phyloP scores from a whole-genome alignment of 2,797 vertebrate genomes.

The Menidia menidia region DNA sequence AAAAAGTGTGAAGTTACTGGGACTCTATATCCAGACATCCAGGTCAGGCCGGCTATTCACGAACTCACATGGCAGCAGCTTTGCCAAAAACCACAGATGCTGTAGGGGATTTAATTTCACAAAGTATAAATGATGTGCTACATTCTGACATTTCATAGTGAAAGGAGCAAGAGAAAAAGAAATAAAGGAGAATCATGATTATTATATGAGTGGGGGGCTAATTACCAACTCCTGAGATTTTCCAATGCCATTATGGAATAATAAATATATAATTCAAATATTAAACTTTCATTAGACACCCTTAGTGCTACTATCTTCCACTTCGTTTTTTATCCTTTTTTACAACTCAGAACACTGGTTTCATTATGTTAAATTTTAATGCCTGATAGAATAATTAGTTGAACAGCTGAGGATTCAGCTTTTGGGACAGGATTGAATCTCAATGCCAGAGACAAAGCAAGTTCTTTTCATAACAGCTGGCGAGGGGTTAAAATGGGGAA shows the following conservation, averaged over 20 bases:
- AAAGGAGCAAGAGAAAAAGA: conserved; percentile 24
- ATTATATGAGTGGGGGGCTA: conserved; percentile 54
- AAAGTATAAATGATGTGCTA: conserved; percentile 50
- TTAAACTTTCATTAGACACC: conserved; percentile 68
- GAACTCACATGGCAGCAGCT: conserved; percentile 1
- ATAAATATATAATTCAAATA: conserved; percentile 76
- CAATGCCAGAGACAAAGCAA: conserved; percentile 14
- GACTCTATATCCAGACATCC: conserved; percentile 46
- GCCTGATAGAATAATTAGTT: conserved; percentile 53
- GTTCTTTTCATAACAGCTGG: conserved; percentile 18
- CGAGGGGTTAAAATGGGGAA: not conserved
- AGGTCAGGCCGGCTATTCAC: conserved; percentile 39
- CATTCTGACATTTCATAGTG: conserved; percentile 57
- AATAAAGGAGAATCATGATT: conserved; percentile 35
- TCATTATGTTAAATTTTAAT: conserved; percentile 74
- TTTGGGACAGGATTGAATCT: conserved; percentile 32
- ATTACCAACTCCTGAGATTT: conserved; percentile 65
- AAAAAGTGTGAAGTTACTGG: conserved; percentile 22
- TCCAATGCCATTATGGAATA: conserved; percentile 66
- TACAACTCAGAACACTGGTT: conserved; percentile 55
- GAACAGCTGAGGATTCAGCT: conserved; percentile 42
- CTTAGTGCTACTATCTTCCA: conserved; percentile 37
- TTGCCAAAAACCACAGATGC: conserved; percentile 66
- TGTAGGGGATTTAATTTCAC: conserved; percentile 53
- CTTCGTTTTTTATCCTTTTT: conserved; percentile 48